phyloP scores from a whole-genome alignment of 2,113 vertebrate species.

The Phycodurus eques region DNA sequence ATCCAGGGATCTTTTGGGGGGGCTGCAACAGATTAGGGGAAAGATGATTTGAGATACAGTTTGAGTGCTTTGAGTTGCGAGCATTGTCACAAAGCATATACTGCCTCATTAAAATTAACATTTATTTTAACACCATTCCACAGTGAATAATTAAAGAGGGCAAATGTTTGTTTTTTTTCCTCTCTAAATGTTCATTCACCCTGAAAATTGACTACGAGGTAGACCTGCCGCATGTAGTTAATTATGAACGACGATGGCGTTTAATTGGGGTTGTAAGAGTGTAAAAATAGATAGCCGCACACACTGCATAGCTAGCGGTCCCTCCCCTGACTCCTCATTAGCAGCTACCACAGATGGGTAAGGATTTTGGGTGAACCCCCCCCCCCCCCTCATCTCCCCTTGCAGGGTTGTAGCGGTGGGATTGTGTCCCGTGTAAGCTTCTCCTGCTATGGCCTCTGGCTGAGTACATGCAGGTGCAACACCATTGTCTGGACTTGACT shows the following conservation, averaged over 20 bases:
- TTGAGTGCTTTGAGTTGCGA: no score
- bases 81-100: neutral
- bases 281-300: slow-evolving; percentile 37
- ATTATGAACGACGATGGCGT: slow-evolving; percentile 15
- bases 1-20: no score
- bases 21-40: no score
- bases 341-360: slow-evolving; percentile 20
- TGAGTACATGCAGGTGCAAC: slow-evolving; percentile 41
- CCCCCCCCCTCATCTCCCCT: slow-evolving; percentile 19
- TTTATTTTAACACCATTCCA: neutral
- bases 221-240: neutral
- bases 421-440: slow-evolving; percentile 20
- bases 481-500: slow-evolving; percentile 48
- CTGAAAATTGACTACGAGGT: neutral
- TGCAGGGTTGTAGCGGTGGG: neutral
- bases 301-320: slow-evolving; percentile 22
- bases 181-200: slow-evolving; percentile 12
- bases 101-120: neutral
- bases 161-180: neutral
- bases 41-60: no score
- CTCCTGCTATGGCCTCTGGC: slow-evolving; percentile 39
- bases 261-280: slow-evolving; percentile 31
- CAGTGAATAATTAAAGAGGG: neutral
- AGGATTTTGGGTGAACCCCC: slow-evolving; percentile 34
- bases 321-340: slow-evolving; percentile 62